A percentile compares a stretch with the other conserved stretches of the same genome.
Conservation (phyloP, 2,888 invertebrate genomes). For the Eupithecia vulgata region DNA sequence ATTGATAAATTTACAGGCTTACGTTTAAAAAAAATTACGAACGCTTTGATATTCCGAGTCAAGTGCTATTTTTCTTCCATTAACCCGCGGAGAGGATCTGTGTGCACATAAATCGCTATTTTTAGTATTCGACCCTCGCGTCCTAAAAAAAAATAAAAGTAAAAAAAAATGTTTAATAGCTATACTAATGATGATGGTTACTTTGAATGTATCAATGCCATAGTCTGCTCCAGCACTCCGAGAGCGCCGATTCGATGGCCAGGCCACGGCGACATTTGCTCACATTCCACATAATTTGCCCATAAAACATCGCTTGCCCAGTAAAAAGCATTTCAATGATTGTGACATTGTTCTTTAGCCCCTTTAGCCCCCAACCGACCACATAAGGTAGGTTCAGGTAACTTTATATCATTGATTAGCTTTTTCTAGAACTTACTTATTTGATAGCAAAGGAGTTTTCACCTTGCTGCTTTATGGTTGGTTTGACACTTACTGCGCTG, state of each 20-base stretch:
- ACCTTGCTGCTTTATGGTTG: slow-evolving; percentile 24
- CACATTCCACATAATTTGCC: slow-evolving; percentile 56
- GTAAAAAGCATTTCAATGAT: slow-evolving; percentile 52
- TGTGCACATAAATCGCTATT: no score
- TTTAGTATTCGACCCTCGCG: no score
- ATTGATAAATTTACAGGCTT: no score
- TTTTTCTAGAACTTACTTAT: slow-evolving; percentile 31
- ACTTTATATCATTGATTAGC: slow-evolving; percentile 22
- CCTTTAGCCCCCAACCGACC: slow-evolving; percentile 39
- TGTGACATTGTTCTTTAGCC: slow-evolving; percentile 50
- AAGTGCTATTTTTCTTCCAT: no score
- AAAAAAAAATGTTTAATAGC: no score
- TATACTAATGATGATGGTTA: no score
- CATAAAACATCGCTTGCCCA: slow-evolving; percentile 57
- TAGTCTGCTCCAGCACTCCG: slow-evolving; percentile 13
- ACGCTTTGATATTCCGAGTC: no score
- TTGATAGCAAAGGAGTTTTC: slow-evolving; percentile 21
- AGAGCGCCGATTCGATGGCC: slow-evolving; percentile 34
- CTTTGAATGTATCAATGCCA: background rate
- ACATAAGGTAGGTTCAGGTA: slow-evolving; percentile 1
- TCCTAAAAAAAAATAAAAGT: no score
- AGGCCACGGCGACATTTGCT: slow-evolving; percentile 52
- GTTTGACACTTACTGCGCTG: slow-evolving; percentile 11
- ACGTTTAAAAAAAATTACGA: no score
- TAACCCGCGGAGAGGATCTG: no score